Percentiles rank a stretch among this genome's conserved stretches.
Conservation (phyloP, 2,797 vertebrate species). For the Hippopotamyrus pictus region DNA sequence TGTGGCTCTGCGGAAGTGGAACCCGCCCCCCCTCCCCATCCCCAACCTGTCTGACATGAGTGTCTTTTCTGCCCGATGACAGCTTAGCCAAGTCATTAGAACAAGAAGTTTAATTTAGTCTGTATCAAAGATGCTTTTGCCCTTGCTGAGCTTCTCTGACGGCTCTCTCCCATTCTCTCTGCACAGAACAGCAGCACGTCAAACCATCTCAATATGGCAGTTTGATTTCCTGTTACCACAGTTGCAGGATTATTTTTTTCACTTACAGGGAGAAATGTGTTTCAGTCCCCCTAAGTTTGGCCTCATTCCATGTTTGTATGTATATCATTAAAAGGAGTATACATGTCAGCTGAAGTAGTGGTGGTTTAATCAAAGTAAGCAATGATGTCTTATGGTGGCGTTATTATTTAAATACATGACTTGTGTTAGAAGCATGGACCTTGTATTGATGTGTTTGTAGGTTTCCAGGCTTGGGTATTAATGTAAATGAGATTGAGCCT, state of each 20-base stretch:
- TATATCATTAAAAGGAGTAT: background rate
- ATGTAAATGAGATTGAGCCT: background rate
- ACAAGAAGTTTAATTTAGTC: constrained; percentile 32
- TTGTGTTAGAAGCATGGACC: background rate
- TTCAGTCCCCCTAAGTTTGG: background rate
- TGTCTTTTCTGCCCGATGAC: constrained; percentile 26
- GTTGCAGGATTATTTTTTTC: background rate
- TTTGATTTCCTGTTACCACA: background rate
- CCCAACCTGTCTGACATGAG: background rate
- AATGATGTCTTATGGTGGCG: background rate
- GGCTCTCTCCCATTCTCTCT: background rate
- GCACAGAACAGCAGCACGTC: background rate
- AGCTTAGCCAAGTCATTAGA: constrained; percentile 42
- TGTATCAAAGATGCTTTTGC: constrained; percentile 26
- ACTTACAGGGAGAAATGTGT: background rate
- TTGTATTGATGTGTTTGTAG: background rate
- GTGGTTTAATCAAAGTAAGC: background rate
- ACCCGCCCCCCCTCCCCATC: background rate
- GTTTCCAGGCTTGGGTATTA: background rate
- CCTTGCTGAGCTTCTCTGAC: background rate
- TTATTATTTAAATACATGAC: background rate
- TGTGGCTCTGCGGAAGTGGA: background rate
- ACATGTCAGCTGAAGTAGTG: background rate
- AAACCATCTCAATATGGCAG: background rate
- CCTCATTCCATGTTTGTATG: background rate